Evolutionary conservation across 2,888 invertebrate species (phyloP).

Genomic region (Neoitamus cyanurus): DNA sequence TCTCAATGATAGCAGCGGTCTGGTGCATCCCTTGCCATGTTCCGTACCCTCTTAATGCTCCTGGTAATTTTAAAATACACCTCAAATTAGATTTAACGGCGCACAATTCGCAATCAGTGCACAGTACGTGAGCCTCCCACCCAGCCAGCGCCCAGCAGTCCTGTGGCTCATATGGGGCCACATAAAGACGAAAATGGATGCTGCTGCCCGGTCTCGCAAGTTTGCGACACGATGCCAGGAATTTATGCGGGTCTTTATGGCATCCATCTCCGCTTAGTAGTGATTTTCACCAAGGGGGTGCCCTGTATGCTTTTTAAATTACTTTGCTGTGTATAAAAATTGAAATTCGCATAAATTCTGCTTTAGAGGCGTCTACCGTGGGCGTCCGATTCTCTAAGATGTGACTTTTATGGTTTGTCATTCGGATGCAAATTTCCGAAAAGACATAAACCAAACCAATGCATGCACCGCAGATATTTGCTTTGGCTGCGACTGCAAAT

Average conservation of each 20-base stretch:
- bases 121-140: neutral
- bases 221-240: neutral
- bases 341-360: slow-evolving; percentile 16
- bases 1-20: neutral
- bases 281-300: neutral
- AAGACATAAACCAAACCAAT: neutral
- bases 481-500: neutral
- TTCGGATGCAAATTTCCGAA: slow-evolving; percentile 8
- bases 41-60: neutral
- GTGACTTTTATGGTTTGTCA: slow-evolving; percentile 3
- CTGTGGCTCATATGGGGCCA: neutral
- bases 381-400: neutral
- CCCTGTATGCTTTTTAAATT: slow-evolving; percentile 1
- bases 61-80: slow-evolving; percentile 24
- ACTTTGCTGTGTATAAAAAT: neutral
- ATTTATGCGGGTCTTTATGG: neutral
- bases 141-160: neutral
- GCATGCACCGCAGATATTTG: neutral
- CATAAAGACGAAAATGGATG: neutral
- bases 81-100: slow-evolving; percentile 15
- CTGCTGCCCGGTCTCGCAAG: neutral
- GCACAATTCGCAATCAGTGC: slow-evolving; percentile 31
- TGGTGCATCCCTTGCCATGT: neutral
- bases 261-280: neutral
- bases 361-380: neutral